A percentile compares a stretch with the other conserved stretches of the same genome.
These are phyloP conservation scores for Diorhabda elongata DNA, from an alignment of 1,140 invertebrate species.

Conservation along the genomic window DNA sequence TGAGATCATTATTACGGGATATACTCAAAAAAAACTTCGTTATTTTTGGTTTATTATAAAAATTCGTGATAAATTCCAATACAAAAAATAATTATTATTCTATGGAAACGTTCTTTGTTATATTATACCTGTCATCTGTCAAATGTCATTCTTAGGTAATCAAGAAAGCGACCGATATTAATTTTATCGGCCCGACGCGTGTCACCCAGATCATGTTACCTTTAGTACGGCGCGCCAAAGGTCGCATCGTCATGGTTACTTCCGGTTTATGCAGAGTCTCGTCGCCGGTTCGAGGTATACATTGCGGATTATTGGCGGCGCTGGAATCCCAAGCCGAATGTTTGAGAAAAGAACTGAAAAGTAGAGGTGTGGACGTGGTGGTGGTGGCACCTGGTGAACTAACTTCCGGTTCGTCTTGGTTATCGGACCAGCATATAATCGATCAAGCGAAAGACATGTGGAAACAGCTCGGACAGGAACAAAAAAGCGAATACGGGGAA, in stretches of 20 bases:
- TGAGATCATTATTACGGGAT: too few relatives aligned
- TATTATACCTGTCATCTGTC: neutral
- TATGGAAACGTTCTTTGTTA: too few relatives aligned
- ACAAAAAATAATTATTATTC: too few relatives aligned
- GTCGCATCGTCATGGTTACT: slow-evolving; percentile 64
- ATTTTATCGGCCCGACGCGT: slow-evolving; percentile 71
- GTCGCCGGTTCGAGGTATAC: slow-evolving; percentile 71
- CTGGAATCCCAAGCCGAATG: slow-evolving; percentile 77
- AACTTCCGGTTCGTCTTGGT: slow-evolving; percentile 70
- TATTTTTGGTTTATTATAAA: too few relatives aligned
- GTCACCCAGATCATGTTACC: slow-evolving; percentile 77
- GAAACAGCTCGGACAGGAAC: slow-evolving; percentile 68
- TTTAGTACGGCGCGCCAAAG: slow-evolving; percentile 67
- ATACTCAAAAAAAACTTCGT: too few relatives aligned
- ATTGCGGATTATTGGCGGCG: slow-evolving; percentile 72
- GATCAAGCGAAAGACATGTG: slow-evolving; percentile 78
- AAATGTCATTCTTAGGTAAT: slow-evolving; percentile 49
- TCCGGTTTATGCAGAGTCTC: slow-evolving; percentile 72
- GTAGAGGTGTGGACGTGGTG: slow-evolving; percentile 60
- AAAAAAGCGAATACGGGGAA: slow-evolving; percentile 71
- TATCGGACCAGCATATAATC: slow-evolving; percentile 65
- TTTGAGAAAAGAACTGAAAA: slow-evolving; percentile 74
- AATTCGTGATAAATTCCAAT: too few relatives aligned
- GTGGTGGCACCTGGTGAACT: slow-evolving; percentile 81
- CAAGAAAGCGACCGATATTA: slow-evolving; percentile 68